These are phyloP conservation scores for Brachionus calyciflorus DNA, from an alignment of 1,140 invertebrate species.

Conservation along the genomic window DNA sequence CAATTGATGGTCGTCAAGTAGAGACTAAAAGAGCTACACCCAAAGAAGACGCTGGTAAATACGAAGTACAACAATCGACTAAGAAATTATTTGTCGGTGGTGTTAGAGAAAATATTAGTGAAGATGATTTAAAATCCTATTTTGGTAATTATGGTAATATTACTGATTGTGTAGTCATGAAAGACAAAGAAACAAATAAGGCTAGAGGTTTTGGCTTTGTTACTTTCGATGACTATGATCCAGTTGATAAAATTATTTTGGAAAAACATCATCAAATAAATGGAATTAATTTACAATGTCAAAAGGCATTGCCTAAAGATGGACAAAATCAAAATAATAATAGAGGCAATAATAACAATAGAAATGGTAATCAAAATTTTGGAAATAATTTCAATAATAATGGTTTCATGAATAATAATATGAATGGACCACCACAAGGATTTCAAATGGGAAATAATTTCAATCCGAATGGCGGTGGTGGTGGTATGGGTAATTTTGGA, in stretches of 20 bases:
- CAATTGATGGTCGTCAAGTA: conserved; percentile 78
- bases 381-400: background rate
- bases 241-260: conserved; percentile 51
- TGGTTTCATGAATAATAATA: background rate
- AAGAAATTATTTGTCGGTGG: conserved; percentile 92
- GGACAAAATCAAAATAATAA: too few relatives aligned
- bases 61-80: conserved; percentile 85
- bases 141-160: conserved; percentile 71
- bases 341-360: too few relatives aligned
- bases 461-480: too few relatives aligned
- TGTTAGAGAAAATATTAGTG: conserved; percentile 64
- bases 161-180: conserved; percentile 74
- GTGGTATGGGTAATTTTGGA: too few relatives aligned
- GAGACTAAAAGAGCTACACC: conserved; percentile 95
- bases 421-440: background rate
- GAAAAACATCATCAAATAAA: conserved; percentile 60
- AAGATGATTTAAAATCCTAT: conserved; percentile 70
- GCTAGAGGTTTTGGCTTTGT: conserved; percentile 90
- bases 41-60: conserved; percentile 79
- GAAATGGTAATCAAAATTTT: background rate
- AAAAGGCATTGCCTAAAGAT: conserved; percentile 63
- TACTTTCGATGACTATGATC: conserved; percentile 76
- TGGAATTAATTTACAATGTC: conserved; percentile 61
- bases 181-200: conserved; percentile 73
- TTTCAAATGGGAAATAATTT: background rate